These are phyloP conservation scores for Lacanobia oleracea DNA, from an alignment of 2,888 invertebrate species.

Conservation along the genomic window DNA sequence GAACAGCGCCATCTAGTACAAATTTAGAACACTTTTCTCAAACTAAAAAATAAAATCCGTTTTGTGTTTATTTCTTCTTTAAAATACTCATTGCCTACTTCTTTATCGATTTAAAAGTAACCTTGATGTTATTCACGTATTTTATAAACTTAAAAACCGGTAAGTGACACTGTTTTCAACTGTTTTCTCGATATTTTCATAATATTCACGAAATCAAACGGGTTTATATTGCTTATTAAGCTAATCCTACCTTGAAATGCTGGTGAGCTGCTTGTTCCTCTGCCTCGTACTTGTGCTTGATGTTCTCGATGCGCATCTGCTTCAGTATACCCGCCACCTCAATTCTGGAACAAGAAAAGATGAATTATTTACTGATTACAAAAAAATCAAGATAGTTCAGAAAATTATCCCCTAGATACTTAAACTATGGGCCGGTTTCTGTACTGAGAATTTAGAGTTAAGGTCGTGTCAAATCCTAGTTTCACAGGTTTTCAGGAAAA, in stretches of 20 bases:
- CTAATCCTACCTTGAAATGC: slow-evolving; percentile 94
- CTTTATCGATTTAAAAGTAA: accelerated
- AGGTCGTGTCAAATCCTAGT: too few species aligned
- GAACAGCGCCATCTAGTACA: slow-evolving; percentile 50
- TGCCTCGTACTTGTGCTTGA: slow-evolving; percentile 96
- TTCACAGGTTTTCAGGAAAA: too few species aligned
- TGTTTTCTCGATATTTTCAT: neutral
- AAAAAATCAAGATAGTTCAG: neutral
- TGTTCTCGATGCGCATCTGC: slow-evolving; percentile 95
- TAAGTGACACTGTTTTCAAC: neutral
- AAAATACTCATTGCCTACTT: neutral
- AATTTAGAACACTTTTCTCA: neutral
- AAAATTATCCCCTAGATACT: too few species aligned
- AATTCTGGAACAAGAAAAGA: slow-evolving; percentile 83
- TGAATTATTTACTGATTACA: neutral
- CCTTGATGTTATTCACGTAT: neutral
- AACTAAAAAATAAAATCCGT: accelerated
- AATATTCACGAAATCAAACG: neutral
- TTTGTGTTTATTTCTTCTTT: neutral
- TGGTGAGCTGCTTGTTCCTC: slow-evolving; percentile 97
- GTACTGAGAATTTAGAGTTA: too few species aligned
- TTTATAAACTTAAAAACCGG: accelerated
- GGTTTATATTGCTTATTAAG: neutral
- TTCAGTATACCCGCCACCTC: slow-evolving; percentile 97
- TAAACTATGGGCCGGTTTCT: too few species aligned